These are phyloP conservation scores for Ostrea denselamellosa DNA, from an alignment of 1,140 invertebrate species.

Conservation along the genomic window DNA sequence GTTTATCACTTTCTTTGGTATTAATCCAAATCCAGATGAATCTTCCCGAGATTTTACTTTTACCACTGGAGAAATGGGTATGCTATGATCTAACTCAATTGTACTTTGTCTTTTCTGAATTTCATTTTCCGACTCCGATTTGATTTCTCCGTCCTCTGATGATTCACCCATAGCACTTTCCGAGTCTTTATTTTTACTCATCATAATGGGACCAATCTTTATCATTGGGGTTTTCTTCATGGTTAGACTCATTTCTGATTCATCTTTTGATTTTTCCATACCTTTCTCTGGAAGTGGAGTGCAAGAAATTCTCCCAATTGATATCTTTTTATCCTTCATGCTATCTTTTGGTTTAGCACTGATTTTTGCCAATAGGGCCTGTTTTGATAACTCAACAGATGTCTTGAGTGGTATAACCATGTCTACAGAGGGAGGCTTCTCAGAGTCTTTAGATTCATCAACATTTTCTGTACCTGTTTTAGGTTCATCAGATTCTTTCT, in stretches of 20 bases:
- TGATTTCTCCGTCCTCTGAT: slow-evolving; percentile 30
- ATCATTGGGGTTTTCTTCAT: slow-evolving; percentile 37
- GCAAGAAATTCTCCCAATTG: slow-evolving; percentile 8
- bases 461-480: neutral
- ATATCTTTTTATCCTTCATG: neutral
- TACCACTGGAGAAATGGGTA: neutral
- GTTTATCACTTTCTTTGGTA: neutral
- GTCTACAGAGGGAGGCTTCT: neutral
- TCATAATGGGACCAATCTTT: slow-evolving; percentile 36
- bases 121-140: slow-evolving; percentile 22
- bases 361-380: neutral
- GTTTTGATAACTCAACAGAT: neutral
- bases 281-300: neutral
- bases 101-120: neutral
- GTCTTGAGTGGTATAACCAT: neutral
- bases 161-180: neutral
- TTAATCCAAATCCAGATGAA: slow-evolving; percentile 18
- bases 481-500: neutral
- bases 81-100: neutral
- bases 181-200: slow-evolving; percentile 25
- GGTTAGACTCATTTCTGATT: neutral
- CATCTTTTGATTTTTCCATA: neutral
- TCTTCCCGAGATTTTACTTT: neutral
- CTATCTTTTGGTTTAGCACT: slow-evolving; percentile 11
- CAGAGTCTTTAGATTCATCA: neutral